A percentile compares a stretch with the other conserved stretches of the same genome.
Evolutionary conservation across 1,140 invertebrate genomes (phyloP).

Genomic region (Dendrolimus punctatus): DNA sequence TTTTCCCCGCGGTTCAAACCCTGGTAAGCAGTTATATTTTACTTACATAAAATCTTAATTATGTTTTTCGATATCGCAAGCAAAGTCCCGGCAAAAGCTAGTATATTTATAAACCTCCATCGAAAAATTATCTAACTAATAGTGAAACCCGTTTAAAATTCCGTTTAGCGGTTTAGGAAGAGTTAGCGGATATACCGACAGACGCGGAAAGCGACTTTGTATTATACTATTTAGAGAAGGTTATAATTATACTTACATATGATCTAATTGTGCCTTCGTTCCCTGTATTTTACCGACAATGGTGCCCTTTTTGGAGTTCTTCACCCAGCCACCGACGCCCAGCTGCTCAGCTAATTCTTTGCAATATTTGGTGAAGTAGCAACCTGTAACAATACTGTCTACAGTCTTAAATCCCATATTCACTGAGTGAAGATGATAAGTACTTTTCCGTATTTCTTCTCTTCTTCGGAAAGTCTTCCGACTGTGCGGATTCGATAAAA

Average conservation of each 20-base stretch:
- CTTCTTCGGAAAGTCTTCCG: too few relatives aligned
- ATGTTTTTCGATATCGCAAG: too few relatives aligned
- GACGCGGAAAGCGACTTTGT: background rate
- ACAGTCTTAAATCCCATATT: background rate
- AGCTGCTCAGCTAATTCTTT: constrained; percentile 82
- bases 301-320: constrained; percentile 89
- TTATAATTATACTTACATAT: constrained; percentile 80
- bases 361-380: constrained; percentile 90
- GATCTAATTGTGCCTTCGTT: constrained; percentile 81
- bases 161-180: too few relatives aligned
- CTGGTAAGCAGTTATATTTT: too few relatives aligned
- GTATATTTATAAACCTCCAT: too few relatives aligned
- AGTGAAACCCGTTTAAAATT: background rate
- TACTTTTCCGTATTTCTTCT: background rate
- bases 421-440: background rate
- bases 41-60: too few relatives aligned
- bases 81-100: too few relatives aligned
- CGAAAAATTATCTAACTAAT: too few relatives aligned
- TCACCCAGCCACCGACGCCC: constrained; percentile 90
- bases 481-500: too few relatives aligned
- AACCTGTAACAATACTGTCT: constrained; percentile 73
- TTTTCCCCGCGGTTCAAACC: too few relatives aligned
- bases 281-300: constrained; percentile 92
- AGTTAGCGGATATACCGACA: background rate
- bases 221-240: background rate